A percentile compares a stretch with the other conserved stretches of the same genome.
Conservation (phyloP, 2,113 vertebrate species). For the Oxyura jamaicensis region DNA sequence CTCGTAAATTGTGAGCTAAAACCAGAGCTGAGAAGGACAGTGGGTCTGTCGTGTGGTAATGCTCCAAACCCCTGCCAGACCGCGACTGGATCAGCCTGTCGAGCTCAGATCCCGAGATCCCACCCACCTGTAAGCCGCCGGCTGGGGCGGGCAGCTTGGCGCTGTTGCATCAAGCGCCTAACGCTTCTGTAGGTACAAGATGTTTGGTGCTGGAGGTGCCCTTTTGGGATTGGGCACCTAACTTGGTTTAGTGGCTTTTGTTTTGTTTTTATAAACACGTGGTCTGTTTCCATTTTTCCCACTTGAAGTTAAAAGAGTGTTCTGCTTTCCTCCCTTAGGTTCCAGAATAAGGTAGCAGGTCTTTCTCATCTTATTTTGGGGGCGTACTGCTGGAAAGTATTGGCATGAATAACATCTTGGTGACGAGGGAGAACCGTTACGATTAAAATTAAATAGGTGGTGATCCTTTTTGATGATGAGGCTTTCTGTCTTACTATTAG, state of each 20-base stretch:
- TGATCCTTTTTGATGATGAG: background rate
- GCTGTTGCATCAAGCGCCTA: fast-evolving
- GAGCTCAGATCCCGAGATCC: fast-evolving
- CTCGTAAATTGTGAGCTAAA: background rate
- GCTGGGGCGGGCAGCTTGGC: fast-evolving
- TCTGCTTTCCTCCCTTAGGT: background rate
- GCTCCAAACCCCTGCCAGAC: background rate
- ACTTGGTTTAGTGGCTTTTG: background rate
- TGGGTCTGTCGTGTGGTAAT: fast-evolving
- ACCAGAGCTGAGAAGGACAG: background rate
- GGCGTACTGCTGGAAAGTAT: background rate
- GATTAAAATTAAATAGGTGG: background rate
- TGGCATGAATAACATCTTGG: background rate
- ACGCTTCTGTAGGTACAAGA: background rate
- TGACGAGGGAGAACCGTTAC: background rate
- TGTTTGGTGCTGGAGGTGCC: background rate
- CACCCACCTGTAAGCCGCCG: fast-evolving
- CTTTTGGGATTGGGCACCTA: too few relatives aligned
- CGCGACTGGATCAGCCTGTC: fast-evolving
- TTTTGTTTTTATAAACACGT: background rate
- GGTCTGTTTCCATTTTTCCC: background rate
- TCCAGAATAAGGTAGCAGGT: background rate
- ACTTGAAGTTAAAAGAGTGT: background rate
- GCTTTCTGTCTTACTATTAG: background rate
- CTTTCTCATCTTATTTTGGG: background rate